Base-by-base conservation (phyloP, 2,797 vertebrate genomes). In the Zalophus californianus region DNA sequence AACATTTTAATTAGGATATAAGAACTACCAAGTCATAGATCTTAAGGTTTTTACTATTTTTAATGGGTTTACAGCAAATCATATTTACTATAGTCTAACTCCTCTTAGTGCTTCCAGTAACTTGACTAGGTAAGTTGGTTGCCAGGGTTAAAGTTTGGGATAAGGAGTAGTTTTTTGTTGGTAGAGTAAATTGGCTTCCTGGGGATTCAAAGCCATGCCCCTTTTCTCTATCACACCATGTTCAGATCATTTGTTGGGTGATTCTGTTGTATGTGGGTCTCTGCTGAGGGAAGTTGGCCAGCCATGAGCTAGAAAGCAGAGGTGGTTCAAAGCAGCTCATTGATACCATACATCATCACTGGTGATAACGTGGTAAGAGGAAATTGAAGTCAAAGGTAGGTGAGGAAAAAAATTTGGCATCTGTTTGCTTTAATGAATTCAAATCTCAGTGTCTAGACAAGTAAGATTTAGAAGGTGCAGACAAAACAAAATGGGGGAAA, bases 401-500 rank as follows among this genome's bases (percentile, higher is more conserved):
- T 15, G 27, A 86, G 64, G 78, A 73, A 87, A 88, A 85, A 48
- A 35, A 29, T 20, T 86, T 56, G 91, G 44, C 56, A 35, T 91
- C 60, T 90, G 7, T 52, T 50, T 92, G 32, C 54, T 79, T 92
- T 90, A 88, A 88, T 96, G 62, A 97, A 89, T 96, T 95, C 35
- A 48, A 68, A 32, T 93, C 78, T 94, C 25, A 50, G 3, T 90
- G 89, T 83, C 77, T 95, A 73, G 86, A 70, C 54, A 86, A 79
- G 29, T 32, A 66, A 86, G 58, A 73, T 84, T 86, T 83, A 60
- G 73, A 66, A 90, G 87, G 38, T 73, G n/a, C 38, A 54, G 10
- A 50, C 21, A 29, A 85, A 92, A 50, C 54, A 41, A 54, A 11
- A 10, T 54, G 15, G 58, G 10, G 0, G 0, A 0, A 0, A 52